A percentile compares a stretch with the other conserved stretches of the same genome.
Conservation (phyloP, 2,888 invertebrate genomes). For the Mesochorus sp. region DNA sequence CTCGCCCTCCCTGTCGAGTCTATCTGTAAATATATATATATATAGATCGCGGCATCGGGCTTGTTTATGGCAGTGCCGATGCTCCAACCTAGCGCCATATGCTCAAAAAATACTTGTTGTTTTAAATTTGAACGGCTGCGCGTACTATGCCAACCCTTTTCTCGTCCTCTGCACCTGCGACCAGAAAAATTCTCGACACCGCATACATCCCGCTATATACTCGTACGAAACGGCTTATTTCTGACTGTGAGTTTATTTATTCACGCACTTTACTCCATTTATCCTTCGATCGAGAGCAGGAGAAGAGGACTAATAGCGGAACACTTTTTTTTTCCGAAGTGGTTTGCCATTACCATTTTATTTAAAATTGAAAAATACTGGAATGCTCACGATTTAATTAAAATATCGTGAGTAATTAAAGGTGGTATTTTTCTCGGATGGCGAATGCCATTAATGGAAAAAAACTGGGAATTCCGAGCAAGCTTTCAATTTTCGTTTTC, state of each 20-base stretch:
- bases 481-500: too few species aligned
- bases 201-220: not conserved
- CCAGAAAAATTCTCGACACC: conserved; percentile 54
- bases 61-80: conserved; percentile 79
- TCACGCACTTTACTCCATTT: not conserved
- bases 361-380: too few species aligned
- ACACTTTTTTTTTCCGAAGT: too few species aligned
- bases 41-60: conserved; percentile 70
- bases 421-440: too few species aligned
- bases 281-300: too few species aligned
- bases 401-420: too few species aligned
- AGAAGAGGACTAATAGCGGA: too few species aligned
- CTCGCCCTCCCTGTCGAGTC: conserved; percentile 34
- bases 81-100: conserved; percentile 72
- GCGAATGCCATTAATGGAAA: too few species aligned
- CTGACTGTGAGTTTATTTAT: conserved; percentile 2
- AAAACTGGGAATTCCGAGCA: too few species aligned
- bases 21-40: conserved; percentile 68
- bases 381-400: too few species aligned
- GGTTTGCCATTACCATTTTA: too few species aligned
- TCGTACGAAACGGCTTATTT: not conserved
- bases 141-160: conserved; percentile 38
- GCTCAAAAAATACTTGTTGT: conserved; percentile 78
- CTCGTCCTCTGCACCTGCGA: conserved; percentile 60
- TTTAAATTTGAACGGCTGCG: conserved; percentile 74